These are phyloP conservation scores for Penaeus indicus DNA, from an alignment of 1,140 invertebrate species.

Conservation along the genomic window DNA sequence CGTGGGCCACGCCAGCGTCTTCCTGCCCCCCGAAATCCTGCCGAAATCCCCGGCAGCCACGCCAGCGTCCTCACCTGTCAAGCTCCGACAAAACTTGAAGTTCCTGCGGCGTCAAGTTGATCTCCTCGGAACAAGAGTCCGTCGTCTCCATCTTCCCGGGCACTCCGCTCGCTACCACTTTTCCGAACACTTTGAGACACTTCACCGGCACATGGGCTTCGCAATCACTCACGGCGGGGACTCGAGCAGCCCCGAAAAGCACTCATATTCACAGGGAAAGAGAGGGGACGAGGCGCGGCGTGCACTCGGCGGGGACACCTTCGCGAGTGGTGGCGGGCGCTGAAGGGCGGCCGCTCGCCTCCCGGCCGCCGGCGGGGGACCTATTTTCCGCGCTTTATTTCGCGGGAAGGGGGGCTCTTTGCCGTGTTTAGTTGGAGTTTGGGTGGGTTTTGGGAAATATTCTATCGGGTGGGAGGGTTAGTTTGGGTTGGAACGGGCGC, in stretches of 20 bases:
- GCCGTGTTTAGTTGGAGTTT: too few relatives aligned
- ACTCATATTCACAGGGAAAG: conserved; percentile 50
- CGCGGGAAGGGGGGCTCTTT: too few relatives aligned
- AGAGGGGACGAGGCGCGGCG: background rate
- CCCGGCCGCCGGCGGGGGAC: too few relatives aligned
- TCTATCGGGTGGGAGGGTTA: too few relatives aligned
- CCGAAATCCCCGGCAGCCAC: background rate
- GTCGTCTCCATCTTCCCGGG: conserved; percentile 44
- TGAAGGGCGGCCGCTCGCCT: too few relatives aligned
- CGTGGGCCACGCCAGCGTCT: too few relatives aligned
- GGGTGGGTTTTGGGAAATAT: too few relatives aligned
- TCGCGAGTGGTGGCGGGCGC: conserved; percentile 37
- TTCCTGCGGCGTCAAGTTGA: conserved; percentile 71
- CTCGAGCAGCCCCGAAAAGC: conserved; percentile 22
- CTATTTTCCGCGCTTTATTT: too few relatives aligned
- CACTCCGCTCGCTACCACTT: conserved; percentile 32
- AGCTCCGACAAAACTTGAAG: conserved; percentile 86
- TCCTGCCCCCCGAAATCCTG: too few relatives aligned
- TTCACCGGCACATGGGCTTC: too few relatives aligned
- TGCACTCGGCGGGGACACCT: conserved; percentile 44
- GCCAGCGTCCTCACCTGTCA: conserved; percentile 78
- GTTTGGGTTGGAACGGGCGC: too few relatives aligned
- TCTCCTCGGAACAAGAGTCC: conserved; percentile 63
- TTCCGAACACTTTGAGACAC: conserved; percentile 32
- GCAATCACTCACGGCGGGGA: conserved; percentile 32